Conservation (phyloP, 2,797 vertebrate species). For the Orestias chungarensis region DNA sequence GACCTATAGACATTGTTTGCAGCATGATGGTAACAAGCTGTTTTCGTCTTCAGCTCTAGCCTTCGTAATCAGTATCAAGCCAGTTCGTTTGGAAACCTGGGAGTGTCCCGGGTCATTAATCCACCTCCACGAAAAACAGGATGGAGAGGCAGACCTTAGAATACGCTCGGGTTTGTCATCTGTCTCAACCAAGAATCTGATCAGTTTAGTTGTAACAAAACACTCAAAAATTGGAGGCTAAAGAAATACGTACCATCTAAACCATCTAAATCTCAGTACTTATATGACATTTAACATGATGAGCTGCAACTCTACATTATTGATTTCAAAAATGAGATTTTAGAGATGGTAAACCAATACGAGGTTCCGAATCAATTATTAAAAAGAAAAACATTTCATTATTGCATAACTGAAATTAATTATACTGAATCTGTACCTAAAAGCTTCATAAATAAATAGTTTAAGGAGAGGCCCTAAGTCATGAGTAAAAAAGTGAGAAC, state of each 20-base stretch:
- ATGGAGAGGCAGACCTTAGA: slow-evolving; percentile 37
- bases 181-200: slow-evolving; percentile 20
- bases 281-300: neutral
- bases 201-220: slow-evolving; percentile 36
- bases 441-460: neutral
- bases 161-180: slow-evolving; percentile 42
- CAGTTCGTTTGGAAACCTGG: slow-evolving; percentile 73
- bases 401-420: neutral
- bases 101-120: slow-evolving; percentile 69
- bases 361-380: neutral
- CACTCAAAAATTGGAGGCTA: slow-evolving; percentile 12
- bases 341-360: neutral
- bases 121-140: slow-evolving; percentile 52
- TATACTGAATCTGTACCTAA: neutral
- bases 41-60: slow-evolving; percentile 49
- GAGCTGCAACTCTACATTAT: neutral
- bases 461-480: neutral
- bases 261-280: neutral
- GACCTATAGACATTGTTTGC: slow-evolving; percentile 42
- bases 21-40: slow-evolving; percentile 45
- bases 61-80: slow-evolving; percentile 42
- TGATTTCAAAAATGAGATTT: neutral
- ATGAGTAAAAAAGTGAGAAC: neutral
- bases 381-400: neutral
- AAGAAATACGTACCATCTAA: neutral